Evolutionary conservation across 2,113 vertebrate species (phyloP).

Genomic region (Protobothrops mucrosquamatus): DNA sequence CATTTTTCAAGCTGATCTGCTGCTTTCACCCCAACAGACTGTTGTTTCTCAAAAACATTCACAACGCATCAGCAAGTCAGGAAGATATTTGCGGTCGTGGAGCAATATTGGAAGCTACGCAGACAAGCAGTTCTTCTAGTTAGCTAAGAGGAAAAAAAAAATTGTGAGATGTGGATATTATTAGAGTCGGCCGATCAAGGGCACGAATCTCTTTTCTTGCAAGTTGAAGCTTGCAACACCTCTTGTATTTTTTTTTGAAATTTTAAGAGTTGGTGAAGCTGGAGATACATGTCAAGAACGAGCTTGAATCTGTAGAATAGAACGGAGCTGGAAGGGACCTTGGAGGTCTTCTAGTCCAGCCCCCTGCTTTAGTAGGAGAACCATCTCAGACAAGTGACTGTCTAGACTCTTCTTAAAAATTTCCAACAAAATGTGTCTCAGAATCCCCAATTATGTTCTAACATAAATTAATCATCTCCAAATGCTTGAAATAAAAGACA

Average conservation of each 20-base stretch:
- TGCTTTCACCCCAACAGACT: background rate
- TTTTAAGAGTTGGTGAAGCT: background rate
- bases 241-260: background rate
- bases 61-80: slow-evolving; percentile 20
- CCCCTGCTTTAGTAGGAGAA: too few species aligned
- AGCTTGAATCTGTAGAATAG: too few species aligned
- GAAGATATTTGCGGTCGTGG: slow-evolving; percentile 29
- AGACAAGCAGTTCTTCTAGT: slow-evolving; percentile 32
- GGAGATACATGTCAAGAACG: background rate
- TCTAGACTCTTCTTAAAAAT: too few species aligned
- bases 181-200: slow-evolving; percentile 38
- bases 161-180: slow-evolving; percentile 21
- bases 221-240: background rate
- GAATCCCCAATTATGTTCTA: too few species aligned
- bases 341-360: too few species aligned
- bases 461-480: too few species aligned
- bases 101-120: background rate
- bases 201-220: background rate
- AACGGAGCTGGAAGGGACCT: too few species aligned
- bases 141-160: background rate
- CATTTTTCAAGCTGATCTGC: background rate
- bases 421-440: too few species aligned
- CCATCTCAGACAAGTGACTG: too few species aligned
- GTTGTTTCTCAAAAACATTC: background rate
- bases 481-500: too few species aligned